Percentiles rank a stretch among this genome's conserved stretches.
phyloP scores from a whole-genome alignment of 2,113 vertebrate species.

The Trematomus loennbergii region DNA sequence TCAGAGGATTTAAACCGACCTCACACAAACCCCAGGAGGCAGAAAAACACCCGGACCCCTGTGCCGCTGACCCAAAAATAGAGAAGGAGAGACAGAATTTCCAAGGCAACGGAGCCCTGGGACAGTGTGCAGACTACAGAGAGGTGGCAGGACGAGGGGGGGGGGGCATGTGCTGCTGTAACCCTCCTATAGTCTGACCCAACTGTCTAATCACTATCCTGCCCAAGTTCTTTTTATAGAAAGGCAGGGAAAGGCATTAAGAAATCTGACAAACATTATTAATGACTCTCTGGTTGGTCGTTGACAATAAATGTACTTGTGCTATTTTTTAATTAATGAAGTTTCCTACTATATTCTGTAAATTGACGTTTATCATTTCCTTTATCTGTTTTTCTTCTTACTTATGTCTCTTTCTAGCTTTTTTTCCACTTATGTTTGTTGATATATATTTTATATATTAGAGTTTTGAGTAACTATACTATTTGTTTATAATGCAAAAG shows the following conservation, averaged over 20 bases:
- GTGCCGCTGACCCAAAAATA: slow-evolving; percentile 60
- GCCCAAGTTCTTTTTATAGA: not conserved
- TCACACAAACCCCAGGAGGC: slow-evolving; percentile 54
- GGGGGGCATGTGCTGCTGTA: slow-evolving; percentile 28
- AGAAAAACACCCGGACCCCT: slow-evolving; percentile 56
- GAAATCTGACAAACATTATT: not conserved
- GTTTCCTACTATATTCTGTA: too few relatives aligned
- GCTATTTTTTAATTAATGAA: too few relatives aligned
- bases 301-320: too few relatives aligned
- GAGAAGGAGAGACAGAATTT: slow-evolving; percentile 59
- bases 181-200: slow-evolving; percentile 50
- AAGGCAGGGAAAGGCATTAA: not conserved
- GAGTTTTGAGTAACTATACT: too few relatives aligned
- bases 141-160: slow-evolving; percentile 26
- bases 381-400: too few relatives aligned
- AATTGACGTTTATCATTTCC: too few relatives aligned
- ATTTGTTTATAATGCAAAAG: too few relatives aligned
- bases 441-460: too few relatives aligned
- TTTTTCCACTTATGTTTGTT: too few relatives aligned
- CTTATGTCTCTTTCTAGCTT: too few relatives aligned
- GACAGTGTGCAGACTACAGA: slow-evolving; percentile 42
- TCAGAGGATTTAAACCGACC: slow-evolving; percentile 32
- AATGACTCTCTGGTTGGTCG: too few relatives aligned
- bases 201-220: not conserved
- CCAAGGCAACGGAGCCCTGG: slow-evolving; percentile 70